Evolutionary conservation across 2,797 vertebrate genomes (phyloP).

Genomic region (Macropus fuliginosus): DNA sequence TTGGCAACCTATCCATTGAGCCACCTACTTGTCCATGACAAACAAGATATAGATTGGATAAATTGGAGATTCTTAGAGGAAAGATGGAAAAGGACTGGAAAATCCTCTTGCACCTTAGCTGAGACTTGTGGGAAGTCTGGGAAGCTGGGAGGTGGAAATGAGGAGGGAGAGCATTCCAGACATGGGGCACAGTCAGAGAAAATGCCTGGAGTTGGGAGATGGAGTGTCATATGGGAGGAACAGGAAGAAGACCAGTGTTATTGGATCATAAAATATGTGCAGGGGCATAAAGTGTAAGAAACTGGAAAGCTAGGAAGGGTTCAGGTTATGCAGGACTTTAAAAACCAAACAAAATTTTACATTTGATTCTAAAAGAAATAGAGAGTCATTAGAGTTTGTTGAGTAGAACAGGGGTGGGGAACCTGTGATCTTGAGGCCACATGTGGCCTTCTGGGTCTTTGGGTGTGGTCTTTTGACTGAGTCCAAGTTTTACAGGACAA

Average conservation of each 20-base stretch:
- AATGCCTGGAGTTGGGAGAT: neutral
- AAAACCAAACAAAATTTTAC: neutral
- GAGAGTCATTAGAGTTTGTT: neutral
- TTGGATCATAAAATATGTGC: neutral
- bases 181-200: neutral
- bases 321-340: neutral
- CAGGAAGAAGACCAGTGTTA: neutral
- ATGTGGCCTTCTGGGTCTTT: too few relatives aligned
- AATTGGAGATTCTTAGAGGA: neutral
- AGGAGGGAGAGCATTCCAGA: neutral
- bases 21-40: neutral
- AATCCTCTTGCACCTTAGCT: neutral
- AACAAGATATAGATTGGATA: neutral
- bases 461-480: too few relatives aligned
- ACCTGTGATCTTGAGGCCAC: too few relatives aligned
- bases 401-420: neutral
- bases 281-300: neutral
- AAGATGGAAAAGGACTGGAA: neutral
- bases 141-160: neutral
- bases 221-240: neutral
- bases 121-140: neutral
- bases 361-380: neutral
- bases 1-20: neutral
- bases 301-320: neutral
- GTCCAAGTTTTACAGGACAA: too few relatives aligned